Base-by-base conservation (phyloP, 2,797 vertebrate genomes). In the Melanotaenia parkinsoni region DNA sequence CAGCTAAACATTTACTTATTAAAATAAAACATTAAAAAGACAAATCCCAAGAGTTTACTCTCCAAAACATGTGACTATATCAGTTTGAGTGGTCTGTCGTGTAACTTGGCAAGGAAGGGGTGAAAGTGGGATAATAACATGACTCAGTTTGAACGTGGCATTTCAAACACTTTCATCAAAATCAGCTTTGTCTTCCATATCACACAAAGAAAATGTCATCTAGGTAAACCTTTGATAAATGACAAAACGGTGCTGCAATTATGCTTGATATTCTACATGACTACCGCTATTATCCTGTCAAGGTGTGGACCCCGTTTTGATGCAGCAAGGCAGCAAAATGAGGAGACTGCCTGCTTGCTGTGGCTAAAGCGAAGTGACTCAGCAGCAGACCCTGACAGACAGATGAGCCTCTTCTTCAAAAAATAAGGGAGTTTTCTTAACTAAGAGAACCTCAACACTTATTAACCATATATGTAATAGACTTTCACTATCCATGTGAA, bases 161-260 rank as follows among this genome's bases (percentile, higher is more conserved):
- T 91, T 87, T 91, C 32, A 28, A 76, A 79, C 54, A 10, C 56
- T 72, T 77, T 75, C 43, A 74, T 68, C 69, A 74, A 81, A 88
- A 89, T 81, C 80, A 77, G 59, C 77, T 62, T 79, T 16, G 28
- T 81, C 75, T 71, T 77, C 66, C 30, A 20, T 70, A 82, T 75
- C 85, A 63, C 67, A 37, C 63, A 22, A 1, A 40, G 58, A 77
- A 88, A 91, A 87, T 88, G 80, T 81, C 84, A 87, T 28, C 63
- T 1, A 65, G 24, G 60, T 63, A 72, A 84, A 84, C 65, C 64
- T 82, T 67, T 86, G 83, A 82, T 81, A 58, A 89, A 87, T 65
- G 64, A 84, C 82, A 87, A 59, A 84, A 67, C 67, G 35, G 45
- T 8, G 3, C 4, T 0, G 9, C 67, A 80, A 80, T 83, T 77